Conservation (phyloP, 2,113 vertebrate genomes). For the Nestor notabilis region DNA sequence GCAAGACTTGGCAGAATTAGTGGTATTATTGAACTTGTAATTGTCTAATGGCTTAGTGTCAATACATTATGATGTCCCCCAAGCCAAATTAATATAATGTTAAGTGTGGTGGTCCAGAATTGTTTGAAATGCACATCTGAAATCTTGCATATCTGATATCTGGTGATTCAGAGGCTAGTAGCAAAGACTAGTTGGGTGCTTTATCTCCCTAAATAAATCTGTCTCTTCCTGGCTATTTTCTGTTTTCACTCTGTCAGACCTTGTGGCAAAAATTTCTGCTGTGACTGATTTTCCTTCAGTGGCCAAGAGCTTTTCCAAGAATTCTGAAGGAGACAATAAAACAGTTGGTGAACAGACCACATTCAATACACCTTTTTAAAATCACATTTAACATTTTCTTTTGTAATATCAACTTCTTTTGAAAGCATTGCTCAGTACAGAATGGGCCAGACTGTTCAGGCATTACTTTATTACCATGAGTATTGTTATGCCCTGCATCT, state of each 20-base stretch:
- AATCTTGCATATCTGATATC: background rate
- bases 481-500: background rate
- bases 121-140: background rate
- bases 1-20: slow-evolving; percentile 28
- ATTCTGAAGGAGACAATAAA: background rate
- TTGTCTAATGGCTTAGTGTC: slow-evolving; percentile 20
- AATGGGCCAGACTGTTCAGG: background rate
- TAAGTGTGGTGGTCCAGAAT: background rate
- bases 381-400: background rate
- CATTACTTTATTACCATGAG: background rate
- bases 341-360: background rate
- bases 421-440: background rate
- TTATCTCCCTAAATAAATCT: background rate
- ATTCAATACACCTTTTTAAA: background rate
- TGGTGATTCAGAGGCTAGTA: background rate
- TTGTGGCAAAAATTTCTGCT: background rate
- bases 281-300: background rate
- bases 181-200: background rate
- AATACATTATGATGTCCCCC: slow-evolving; percentile 38
- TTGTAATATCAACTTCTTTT: background rate
- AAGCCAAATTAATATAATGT: slow-evolving; percentile 18
- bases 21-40: slow-evolving; percentile 46
- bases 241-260: background rate
- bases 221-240: background rate
- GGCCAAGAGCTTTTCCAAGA: background rate